Base-by-base conservation (phyloP, 2,888 invertebrate genomes). In the Maniola hyperantus region DNA sequence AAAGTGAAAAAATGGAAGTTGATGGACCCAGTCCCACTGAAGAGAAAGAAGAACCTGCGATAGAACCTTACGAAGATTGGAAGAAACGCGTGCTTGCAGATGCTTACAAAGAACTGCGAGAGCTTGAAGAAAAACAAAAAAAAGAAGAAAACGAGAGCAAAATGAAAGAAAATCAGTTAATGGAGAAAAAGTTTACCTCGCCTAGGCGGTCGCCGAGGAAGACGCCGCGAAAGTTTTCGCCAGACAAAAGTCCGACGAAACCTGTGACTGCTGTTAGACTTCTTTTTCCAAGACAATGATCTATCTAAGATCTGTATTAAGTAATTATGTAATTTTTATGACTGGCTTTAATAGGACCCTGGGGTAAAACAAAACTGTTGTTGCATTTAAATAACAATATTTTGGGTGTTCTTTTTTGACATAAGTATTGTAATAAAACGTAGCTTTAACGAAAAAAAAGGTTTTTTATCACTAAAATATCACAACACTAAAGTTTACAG, bases 1-100 rank as follows among this genome's bases (percentile, higher is more conserved):
- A 82, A 67, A 64, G 69, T 10, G 75, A 72, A 42, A 85, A 71
- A 33, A 86, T 87, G 83, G 85, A 88, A 10, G 59, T 84, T 0
- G 86, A 87, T 13, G 6, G 64, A 5, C 10, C 73, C 44, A 50
- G 72, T 70, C 61, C 71, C 39, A 72, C 77, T 68, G 67, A 79
- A 77, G 78, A 83, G 68, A 72, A 73, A 51, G 64, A 72, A 44
- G 83, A 88, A 74, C 77, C 78, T 1, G 72, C 80, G 72, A 75
- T 88, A 55, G 95, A 95, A 79, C 88, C 93, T 0, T 95, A 95
- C 71, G 93, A 94, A 66, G 89, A 88, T 13, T 95, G 95, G 95
- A 95, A 93, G 69, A 82, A 82, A 26, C 86, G 95, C 46, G 94
- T 95, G 80, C 74, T 95, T 18, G 85, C 91, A 69, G 78, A 83